Conservation (phyloP, 2,888 invertebrate species). For the Drosophila macrothrix region DNA sequence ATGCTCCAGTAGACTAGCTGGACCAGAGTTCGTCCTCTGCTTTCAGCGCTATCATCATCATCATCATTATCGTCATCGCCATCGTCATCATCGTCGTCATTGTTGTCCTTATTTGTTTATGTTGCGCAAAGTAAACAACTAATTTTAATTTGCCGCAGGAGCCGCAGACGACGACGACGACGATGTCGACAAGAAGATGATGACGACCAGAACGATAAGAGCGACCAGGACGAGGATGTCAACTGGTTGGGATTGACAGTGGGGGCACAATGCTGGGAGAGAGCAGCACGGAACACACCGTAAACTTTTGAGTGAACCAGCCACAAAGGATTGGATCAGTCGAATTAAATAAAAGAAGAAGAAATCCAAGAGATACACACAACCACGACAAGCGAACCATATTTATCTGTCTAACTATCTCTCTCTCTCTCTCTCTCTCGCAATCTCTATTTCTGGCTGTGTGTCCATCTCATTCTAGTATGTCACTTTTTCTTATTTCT, state of each 20-base stretch:
- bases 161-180: constrained; percentile 63
- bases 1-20: constrained; percentile 58
- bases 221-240: constrained; percentile 33
- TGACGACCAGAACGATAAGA: constrained; percentile 16
- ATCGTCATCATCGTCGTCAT: constrained; percentile 37
- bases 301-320: constrained; percentile 9
- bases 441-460: background rate
- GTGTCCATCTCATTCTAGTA: constrained; percentile 14
- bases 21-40: constrained; percentile 4
- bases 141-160: constrained; percentile 81
- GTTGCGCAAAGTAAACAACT: constrained; percentile 80
- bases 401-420: constrained; percentile 28
- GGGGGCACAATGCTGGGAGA: constrained; percentile 28
- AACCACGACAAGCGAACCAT: constrained; percentile 65
- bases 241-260: constrained; percentile 28
- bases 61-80: constrained; percentile 35
- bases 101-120: constrained; percentile 77
- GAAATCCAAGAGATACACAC: constrained; percentile 40
- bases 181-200: constrained; percentile 46
- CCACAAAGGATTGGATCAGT: constrained; percentile 65
- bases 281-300: background rate
- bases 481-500: constrained; percentile 9
- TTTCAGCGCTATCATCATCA: constrained; percentile 25
- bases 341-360: constrained; percentile 61
- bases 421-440: background rate